Base-by-base conservation (phyloP, 2,888 invertebrate species). In the Caenorhabditis sp. region DNA sequence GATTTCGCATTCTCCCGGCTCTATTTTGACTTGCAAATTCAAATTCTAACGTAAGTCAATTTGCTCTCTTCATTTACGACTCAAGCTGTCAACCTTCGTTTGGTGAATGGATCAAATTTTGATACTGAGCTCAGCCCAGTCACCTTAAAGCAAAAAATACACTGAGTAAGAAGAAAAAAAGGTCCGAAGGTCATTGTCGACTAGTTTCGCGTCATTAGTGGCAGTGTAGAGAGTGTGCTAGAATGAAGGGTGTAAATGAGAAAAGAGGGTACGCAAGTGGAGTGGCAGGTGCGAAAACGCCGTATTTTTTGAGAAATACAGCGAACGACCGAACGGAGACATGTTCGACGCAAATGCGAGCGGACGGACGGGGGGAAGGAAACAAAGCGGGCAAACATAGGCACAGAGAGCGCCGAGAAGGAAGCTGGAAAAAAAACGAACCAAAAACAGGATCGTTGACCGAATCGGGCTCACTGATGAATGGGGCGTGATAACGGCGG, bases 381-480 rank as follows among this genome's bases (percentile, higher is more conserved):
- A n/a, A 62, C 62, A 68, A 67, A 76, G 76, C 67, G 60, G 53
- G 76, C 76, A 76, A 76, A 76, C 67, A 76, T 51, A 44, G 47
- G 64, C 55, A 65, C 47, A 58, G 56, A 74, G 61, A 64, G 35
- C 47, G 64, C 47, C 22, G 61, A 50, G 53, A 32, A 67, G 64
- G 67, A 61, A 65, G 60, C 67, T 65, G 64, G 58, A 47, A 58
- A n/a, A 61, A 68, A 40, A n/a, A n/a, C n/a, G n/a, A n/a, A n/a
- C n/a, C 61, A 44, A 67, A 76, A 76, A 76, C 76, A 76, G 76
- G 76, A 76, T 76, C 76, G 76, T 61, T 67, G 76, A 67, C 76
- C 67, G 53, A 76, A 61, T 67, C 67, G 68, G 76, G 60, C 61
- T 61, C 58, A 53, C 53, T 53, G 60, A 47, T 68, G 67, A 61